A percentile compares a stretch with the other conserved stretches of the same genome.
Evolutionary conservation across 2,113 vertebrate genomes (phyloP).

Genomic region (Scopus umbretta): DNA sequence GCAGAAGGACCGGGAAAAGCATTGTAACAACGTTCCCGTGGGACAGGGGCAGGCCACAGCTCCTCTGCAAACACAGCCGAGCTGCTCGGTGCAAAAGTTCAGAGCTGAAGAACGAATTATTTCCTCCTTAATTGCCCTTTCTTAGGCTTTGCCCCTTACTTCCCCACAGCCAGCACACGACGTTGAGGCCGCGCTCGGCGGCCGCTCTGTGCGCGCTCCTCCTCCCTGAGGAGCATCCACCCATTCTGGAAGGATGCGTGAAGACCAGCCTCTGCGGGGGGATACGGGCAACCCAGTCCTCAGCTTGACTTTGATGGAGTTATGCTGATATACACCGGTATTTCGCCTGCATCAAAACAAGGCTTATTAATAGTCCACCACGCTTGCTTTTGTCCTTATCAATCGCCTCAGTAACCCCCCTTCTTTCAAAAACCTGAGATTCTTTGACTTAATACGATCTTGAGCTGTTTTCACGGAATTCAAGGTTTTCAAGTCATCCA

Average conservation of each 20-base stretch:
- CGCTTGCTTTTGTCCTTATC: not conserved
- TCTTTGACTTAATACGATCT: slow-evolving; percentile 36
- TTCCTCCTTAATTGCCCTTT: slow-evolving; percentile 27
- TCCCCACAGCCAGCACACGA: not conserved
- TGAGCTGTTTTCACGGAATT: slow-evolving; percentile 18
- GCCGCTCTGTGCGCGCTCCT: not conserved
- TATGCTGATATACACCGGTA: not conserved
- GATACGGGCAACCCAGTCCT: not conserved
- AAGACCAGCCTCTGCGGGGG: not conserved
- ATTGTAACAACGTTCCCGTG: slow-evolving; percentile 10
- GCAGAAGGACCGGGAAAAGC: slow-evolving; percentile 27
- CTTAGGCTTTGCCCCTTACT: not conserved
- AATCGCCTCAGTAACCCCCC: not conserved
- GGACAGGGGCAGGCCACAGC: not conserved
- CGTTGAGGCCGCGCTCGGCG: accelerated
- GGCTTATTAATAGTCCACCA: not conserved
- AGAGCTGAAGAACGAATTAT: slow-evolving; percentile 8
- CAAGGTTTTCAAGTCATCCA: slow-evolving; percentile 19
- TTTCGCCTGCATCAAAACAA: not conserved
- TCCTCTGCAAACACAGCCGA: not conserved
- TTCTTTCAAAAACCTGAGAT: slow-evolving; percentile 13
- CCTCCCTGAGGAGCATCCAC: not conserved
- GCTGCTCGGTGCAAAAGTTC: slow-evolving; percentile 38
- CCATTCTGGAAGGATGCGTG: not conserved
- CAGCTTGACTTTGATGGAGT: not conserved